A percentile compares a stretch with the other conserved stretches of the same genome.
Conservation (phyloP, 2,888 invertebrate genomes). For the Frankliniella fusca region DNA sequence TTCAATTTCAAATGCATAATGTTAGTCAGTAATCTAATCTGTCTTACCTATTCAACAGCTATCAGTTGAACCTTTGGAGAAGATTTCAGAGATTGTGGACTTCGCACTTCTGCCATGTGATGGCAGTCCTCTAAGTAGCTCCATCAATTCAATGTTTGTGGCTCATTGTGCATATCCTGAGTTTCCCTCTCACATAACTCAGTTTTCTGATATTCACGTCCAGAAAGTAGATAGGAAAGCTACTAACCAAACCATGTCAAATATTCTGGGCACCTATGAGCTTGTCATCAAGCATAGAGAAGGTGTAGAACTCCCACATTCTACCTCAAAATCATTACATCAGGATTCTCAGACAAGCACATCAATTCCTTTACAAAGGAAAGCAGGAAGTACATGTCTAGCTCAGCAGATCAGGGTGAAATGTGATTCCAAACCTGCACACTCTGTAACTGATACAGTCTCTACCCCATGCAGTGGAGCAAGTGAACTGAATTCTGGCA, state of each 20-base stretch:
- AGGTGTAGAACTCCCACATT: no score
- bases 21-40: not conserved
- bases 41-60: not conserved
- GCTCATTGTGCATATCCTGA: conserved; percentile 1
- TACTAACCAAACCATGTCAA: not conserved
- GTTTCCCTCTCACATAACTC: not conserved
- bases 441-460: not conserved
- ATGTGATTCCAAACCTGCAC: no score
- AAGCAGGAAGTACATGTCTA: not conserved
- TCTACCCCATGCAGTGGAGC: not conserved
- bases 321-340: no score
- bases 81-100: not conserved
- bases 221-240: not conserved
- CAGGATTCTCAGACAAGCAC: not conserved
- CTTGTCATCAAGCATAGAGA: not conserved
- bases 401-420: no score
- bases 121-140: not conserved
- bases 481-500: not conserved
- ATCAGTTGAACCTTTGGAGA: not conserved
- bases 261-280: not conserved
- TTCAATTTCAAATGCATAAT: not conserved
- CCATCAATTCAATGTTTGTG: not conserved
- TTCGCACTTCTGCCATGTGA: not conserved
- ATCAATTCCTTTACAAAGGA: not conserved
- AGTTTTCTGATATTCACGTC: not conserved